A percentile compares a stretch with the other conserved stretches of the same genome.
These are phyloP conservation scores for Cryptoblepharus egeriae DNA, from an alignment of 2,797 vertebrate species.

Conservation along the genomic window DNA sequence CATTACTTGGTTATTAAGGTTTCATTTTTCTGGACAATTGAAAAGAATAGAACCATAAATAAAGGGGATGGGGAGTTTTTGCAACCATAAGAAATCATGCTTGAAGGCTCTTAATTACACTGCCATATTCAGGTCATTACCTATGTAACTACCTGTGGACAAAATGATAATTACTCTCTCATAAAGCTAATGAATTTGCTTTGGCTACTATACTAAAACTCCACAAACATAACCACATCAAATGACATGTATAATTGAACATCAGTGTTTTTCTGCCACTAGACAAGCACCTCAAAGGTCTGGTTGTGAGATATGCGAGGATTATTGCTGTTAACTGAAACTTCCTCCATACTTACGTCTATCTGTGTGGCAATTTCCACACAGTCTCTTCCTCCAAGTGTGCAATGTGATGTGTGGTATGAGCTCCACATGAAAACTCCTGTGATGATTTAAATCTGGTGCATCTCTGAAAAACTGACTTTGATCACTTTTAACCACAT, in stretches of 20 bases:
- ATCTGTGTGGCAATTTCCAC: too few relatives aligned
- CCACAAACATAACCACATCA: background rate
- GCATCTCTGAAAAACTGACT: too few relatives aligned
- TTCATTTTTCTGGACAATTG: slow-evolving; percentile 53
- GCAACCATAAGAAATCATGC: slow-evolving; percentile 18
- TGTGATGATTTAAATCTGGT: too few relatives aligned
- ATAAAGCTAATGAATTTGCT: slow-evolving; percentile 59
- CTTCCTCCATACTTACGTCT: too few relatives aligned
- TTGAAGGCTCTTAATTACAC: slow-evolving; percentile 66
- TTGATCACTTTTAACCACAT: too few relatives aligned
- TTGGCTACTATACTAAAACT: slow-evolving; percentile 33
- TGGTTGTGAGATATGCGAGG: too few relatives aligned
- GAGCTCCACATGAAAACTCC: too few relatives aligned
- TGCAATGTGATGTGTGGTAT: too few relatives aligned
- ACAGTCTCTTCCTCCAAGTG: too few relatives aligned
- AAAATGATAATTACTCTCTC: slow-evolving; percentile 31
- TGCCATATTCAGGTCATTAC: slow-evolving; percentile 61
- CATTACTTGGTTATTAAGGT: slow-evolving; percentile 62
- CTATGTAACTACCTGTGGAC: slow-evolving; percentile 59
- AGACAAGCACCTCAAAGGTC: background rate
- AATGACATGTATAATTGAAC: background rate
- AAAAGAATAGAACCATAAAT: slow-evolving; percentile 61
- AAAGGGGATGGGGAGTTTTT: slow-evolving; percentile 5
- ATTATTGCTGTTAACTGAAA: too few relatives aligned
- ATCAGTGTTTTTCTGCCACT: background rate